Base-by-base conservation (phyloP, 2,113 vertebrate genomes). In the Carassius carassius region DNA sequence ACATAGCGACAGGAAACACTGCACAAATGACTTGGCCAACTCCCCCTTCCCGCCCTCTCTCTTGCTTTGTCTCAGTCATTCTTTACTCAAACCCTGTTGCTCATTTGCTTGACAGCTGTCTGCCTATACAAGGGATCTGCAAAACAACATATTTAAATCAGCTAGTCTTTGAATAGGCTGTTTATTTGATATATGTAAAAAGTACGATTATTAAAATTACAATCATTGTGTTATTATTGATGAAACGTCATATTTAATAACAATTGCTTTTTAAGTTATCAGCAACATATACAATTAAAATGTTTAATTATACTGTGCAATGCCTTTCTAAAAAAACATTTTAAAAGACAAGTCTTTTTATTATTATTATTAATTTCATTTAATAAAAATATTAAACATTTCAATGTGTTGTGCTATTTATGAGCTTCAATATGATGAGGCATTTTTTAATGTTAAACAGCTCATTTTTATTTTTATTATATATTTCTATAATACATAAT, bases 1-100 rank as follows among this genome's bases (percentile, higher is more conserved):
- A 79, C 84, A 74, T 86, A 69, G 90, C 84, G 89, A 91, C 90
- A 89, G 87, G 85, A 92, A 83, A 78, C 63, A 11, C 21, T 29
- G 47, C 56, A 23, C 63, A 78, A 81, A 47, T 67, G 13, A 51
- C 51, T 83, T 13, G 6, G 29, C 47, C 63, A 23, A 41, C 35
- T 41, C n/a, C 58, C 76, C 73, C 35, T 25, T 29, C n/a, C 58
- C 76, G 65, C n/a, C 58, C 76, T 69, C 23, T 67, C 13, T 74
- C 25, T 29, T 41, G 56, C 41, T 60, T 23, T 72, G 25, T 73
- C 1, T 82, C 63, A 8, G 49, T 32, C 5, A 19, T 67, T 79
- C 21, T 32, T 12, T 41, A 32, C 1, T 3, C 47, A 35, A 1
- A 25, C 25, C 29, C 37, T 23, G 49, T 63, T 65, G 14, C 25